Conservation (phyloP, 2,888 invertebrate species). For the Antitype chi region DNA sequence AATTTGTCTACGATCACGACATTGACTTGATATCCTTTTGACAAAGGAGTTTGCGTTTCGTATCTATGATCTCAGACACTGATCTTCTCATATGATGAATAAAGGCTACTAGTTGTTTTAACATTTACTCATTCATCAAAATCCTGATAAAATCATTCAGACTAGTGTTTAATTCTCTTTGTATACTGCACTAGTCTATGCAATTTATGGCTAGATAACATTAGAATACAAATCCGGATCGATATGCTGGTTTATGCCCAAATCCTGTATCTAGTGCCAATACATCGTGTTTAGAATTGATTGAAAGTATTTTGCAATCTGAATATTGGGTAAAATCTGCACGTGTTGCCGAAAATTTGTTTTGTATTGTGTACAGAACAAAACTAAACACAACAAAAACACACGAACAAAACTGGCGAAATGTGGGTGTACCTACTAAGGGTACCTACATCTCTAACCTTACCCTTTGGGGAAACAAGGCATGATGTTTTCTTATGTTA, state of each 20-base stretch:
- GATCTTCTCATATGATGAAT: constrained; percentile 41
- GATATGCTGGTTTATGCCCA: constrained; percentile 4
- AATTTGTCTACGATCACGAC: constrained; percentile 52
- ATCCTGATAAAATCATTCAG: not conserved
- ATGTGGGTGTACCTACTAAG: not conserved
- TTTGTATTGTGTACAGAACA: not conserved
- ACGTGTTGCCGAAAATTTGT: not conserved
- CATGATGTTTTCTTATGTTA: not conserved
- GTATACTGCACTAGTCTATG: not conserved
- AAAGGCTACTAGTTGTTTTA: constrained; percentile 38
- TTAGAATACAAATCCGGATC: constrained; percentile 28
- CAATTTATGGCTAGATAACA: constrained; percentile 7
- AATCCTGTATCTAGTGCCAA: constrained; percentile 31
- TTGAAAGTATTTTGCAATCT: not conserved
- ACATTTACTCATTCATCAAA: constrained; percentile 19
- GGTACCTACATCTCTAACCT: not conserved
- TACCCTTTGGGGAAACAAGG: too few relatives aligned
- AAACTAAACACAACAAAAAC: not conserved
- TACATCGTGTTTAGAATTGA: constrained; percentile 16
- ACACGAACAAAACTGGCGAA: not conserved
- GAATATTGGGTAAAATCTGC: not conserved
- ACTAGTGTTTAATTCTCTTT: not conserved
- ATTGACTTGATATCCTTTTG: constrained; percentile 46
- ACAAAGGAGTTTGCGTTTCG: constrained; percentile 50
- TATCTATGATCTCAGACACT: constrained; percentile 48